phyloP scores from a whole-genome alignment of 2,888 invertebrate genomes.

The Seira musarum region DNA sequence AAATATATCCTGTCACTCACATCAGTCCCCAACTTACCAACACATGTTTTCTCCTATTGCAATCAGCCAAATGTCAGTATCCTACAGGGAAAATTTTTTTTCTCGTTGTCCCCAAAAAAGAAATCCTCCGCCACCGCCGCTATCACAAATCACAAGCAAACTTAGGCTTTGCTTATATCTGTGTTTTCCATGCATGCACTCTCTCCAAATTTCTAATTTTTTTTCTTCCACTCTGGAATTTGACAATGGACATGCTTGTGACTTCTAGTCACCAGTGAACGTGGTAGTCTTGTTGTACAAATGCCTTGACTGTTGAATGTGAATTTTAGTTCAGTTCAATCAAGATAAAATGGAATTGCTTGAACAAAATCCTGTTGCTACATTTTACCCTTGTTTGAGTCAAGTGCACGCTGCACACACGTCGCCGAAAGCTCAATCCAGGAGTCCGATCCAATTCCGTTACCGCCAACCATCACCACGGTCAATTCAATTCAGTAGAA shows the following conservation, averaged over 20 bases:
- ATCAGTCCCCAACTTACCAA: neutral
- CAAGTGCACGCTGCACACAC: too few relatives aligned
- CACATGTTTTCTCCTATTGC: constrained; percentile 6
- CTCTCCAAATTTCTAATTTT: neutral
- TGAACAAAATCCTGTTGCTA: too few relatives aligned
- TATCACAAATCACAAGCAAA: too few relatives aligned
- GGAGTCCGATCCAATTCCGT: too few relatives aligned
- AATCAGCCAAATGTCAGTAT: constrained; percentile 10
- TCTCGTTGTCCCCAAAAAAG: neutral
- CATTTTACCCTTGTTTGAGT: neutral
- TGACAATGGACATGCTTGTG: neutral
- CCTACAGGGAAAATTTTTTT: constrained; percentile 10
- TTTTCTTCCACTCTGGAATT: neutral
- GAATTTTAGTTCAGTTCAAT: neutral
- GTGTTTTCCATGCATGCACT: neutral
- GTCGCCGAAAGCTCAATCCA: too few relatives aligned
- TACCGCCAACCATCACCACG: too few relatives aligned
- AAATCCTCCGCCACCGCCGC: neutral
- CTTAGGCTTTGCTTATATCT: neutral
- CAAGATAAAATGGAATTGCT: neutral
- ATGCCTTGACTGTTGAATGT: constrained; percentile 10
- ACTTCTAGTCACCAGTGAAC: neutral
- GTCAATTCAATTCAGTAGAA: too few relatives aligned
- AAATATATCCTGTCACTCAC: constrained; percentile 10
- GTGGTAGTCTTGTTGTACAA: neutral